Percentiles rank a stretch among this genome's conserved stretches.
phyloP scores from a whole-genome alignment of 2,797 vertebrate species.

The Pseudomugil gertrudae region DNA sequence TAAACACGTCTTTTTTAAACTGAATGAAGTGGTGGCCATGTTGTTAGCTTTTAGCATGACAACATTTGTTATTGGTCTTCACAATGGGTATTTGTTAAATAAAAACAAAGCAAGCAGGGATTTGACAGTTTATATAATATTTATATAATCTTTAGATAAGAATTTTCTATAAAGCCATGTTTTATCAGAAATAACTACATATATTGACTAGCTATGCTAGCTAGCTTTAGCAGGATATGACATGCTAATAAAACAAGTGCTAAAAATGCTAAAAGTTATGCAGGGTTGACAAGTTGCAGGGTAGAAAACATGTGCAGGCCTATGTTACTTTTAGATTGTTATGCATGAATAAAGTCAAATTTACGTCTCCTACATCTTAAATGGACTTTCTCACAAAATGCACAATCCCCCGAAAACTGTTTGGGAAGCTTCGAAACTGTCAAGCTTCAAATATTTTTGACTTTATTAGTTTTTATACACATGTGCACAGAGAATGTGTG shows the following conservation, averaged over 20 bases:
- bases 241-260: background rate
- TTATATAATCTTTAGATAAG: too few relatives aligned
- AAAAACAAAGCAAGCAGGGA: too few relatives aligned
- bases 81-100: too few relatives aligned
- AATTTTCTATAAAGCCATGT: background rate
- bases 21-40: too few relatives aligned
- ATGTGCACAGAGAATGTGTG: background rate
- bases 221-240: background rate
- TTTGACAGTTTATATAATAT: too few relatives aligned
- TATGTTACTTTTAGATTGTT: too few relatives aligned
- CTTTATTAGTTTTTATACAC: background rate
- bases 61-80: background rate
- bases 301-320: too few relatives aligned
- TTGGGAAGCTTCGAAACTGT: background rate
- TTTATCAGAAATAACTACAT: background rate
- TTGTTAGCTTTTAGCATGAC: background rate
- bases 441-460: background rate
- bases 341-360: too few relatives aligned
- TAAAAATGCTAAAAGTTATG: background rate
- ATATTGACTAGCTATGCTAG: background rate
- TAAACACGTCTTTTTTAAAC: background rate
- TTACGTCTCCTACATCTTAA: background rate
- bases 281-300: background rate
- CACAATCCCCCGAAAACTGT: background rate
- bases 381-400: background rate